Evolutionary conservation across 1,140 invertebrate genomes (phyloP).

Genomic region (Lutraria rhynchaena): DNA sequence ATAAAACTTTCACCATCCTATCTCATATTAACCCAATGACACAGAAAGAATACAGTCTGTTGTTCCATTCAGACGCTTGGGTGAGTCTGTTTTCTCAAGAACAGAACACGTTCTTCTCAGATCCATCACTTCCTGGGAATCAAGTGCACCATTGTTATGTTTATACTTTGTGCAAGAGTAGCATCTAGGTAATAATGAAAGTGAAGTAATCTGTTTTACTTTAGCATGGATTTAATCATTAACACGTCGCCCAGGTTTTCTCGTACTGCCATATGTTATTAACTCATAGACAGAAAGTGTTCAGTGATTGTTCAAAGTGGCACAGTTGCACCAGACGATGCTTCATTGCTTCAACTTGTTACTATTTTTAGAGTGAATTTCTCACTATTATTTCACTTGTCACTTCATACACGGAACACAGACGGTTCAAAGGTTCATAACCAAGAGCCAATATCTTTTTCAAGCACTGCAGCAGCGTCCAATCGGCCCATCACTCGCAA

Average conservation of each 20-base stretch:
- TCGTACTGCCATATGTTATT: no score
- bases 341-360: no score
- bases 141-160: not conserved
- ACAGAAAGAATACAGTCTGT: no score
- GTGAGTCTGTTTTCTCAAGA: not conserved
- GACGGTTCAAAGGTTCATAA: conserved; percentile 69
- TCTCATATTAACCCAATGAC: no score
- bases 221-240: no score
- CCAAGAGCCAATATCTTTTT: conserved; percentile 89
- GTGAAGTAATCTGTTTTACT: no score
- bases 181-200: not conserved
- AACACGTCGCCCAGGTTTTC: no score
- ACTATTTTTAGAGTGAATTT: conserved; percentile 41
- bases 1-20: not conserved
- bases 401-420: conserved; percentile 16
- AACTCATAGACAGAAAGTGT: no score
- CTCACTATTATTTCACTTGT: conserved; percentile 9
- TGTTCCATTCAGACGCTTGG: no score
- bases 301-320: no score
- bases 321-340: no score
- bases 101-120: not conserved
- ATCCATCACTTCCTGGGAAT: not conserved
- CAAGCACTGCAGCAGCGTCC: conserved; percentile 94
- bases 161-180: not conserved
- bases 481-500: conserved; percentile 95